Conservation (phyloP, 2,888 invertebrate genomes). For the Drosophila leonis region DNA sequence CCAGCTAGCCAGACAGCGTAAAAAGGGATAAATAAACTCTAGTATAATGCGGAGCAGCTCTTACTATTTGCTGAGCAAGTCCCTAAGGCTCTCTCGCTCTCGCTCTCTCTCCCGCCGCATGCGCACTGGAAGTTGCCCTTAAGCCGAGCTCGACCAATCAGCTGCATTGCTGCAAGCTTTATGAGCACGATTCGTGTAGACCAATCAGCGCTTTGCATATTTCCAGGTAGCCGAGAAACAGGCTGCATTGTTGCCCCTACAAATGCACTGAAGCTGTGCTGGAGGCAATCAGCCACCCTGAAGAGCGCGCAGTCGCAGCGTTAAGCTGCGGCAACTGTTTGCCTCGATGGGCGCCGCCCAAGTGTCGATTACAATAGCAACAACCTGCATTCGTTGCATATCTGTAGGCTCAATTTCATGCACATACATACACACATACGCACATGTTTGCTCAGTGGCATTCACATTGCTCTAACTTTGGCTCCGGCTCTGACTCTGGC, state of each 20-base stretch:
- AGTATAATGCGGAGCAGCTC: conserved; percentile 47
- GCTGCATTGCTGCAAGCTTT: conserved; percentile 56
- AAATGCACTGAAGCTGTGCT: conserved; percentile 33
- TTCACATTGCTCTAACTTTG: conserved; percentile 51
- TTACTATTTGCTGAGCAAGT: conserved; percentile 78
- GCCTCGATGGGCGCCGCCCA: conserved; percentile 82
- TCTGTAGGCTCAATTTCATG: conserved; percentile 76
- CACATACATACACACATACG: conserved; percentile 32
- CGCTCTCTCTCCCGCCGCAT: conserved; percentile 60
- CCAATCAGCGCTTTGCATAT: conserved; percentile 74
- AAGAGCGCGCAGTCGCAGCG: conserved; percentile 67
- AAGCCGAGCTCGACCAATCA: conserved; percentile 74
- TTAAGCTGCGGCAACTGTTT: conserved; percentile 57
- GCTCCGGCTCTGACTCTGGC: conserved; percentile 28
- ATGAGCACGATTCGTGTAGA: conserved; percentile 57
- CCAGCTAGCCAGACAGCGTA: conserved; percentile 41
- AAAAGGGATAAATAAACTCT: conserved; percentile 54
- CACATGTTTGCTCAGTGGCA: conserved; percentile 67
- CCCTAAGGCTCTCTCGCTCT: conserved; percentile 46
- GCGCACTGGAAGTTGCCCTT: conserved; percentile 79
- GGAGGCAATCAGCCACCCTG: conserved; percentile 18
- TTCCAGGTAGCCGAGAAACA: conserved; percentile 51
- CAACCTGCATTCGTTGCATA: conserved; percentile 68
- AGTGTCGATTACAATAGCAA: conserved; percentile 79
- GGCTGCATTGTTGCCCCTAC: conserved; percentile 58